These are phyloP conservation scores for Macroglossus sobrinus DNA, from an alignment of 2,113 vertebrate genomes.

Conservation along the genomic window DNA sequence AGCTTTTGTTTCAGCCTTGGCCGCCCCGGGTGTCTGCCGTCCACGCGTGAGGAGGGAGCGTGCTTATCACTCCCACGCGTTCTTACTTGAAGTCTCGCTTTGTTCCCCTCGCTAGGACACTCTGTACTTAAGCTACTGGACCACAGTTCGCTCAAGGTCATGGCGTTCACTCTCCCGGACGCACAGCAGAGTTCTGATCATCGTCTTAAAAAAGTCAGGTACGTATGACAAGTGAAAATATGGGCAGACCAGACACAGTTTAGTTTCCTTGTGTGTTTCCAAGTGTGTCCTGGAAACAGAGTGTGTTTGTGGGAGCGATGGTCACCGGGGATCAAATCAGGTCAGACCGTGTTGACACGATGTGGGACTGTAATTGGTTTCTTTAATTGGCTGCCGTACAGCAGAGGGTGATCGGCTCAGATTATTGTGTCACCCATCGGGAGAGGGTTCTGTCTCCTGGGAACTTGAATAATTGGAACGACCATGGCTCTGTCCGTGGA, in stretches of 20 bases:
- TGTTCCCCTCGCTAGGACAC: accelerated
- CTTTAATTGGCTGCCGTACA: slow-evolving; percentile 69
- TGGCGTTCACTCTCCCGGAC: neutral
- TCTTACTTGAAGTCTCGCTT: neutral
- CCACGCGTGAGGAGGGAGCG: accelerated
- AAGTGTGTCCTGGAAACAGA: accelerated
- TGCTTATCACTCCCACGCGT: neutral
- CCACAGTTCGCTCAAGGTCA: neutral
- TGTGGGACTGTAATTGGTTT: slow-evolving; percentile 72
- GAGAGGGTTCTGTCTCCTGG: slow-evolving; percentile 41
- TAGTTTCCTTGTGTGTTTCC: neutral
- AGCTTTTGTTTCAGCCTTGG: neutral
- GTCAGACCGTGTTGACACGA: slow-evolving; percentile 58
- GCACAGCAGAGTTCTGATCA: neutral
- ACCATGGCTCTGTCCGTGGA: no score
- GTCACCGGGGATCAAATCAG: slow-evolving; percentile 62
- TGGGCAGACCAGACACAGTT: neutral
- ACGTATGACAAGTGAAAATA: accelerated
- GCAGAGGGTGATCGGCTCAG: slow-evolving; percentile 45
- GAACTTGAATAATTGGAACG: neutral
- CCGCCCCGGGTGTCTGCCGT: accelerated
- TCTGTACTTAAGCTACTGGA: neutral
- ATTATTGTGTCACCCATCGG: neutral
- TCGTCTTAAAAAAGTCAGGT: neutral
- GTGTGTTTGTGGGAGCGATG: neutral